Percentiles rank a stretch among this genome's conserved stretches.
phyloP scores from a whole-genome alignment of 2,113 vertebrate species.

The Orthochromis malagaraziensis region DNA sequence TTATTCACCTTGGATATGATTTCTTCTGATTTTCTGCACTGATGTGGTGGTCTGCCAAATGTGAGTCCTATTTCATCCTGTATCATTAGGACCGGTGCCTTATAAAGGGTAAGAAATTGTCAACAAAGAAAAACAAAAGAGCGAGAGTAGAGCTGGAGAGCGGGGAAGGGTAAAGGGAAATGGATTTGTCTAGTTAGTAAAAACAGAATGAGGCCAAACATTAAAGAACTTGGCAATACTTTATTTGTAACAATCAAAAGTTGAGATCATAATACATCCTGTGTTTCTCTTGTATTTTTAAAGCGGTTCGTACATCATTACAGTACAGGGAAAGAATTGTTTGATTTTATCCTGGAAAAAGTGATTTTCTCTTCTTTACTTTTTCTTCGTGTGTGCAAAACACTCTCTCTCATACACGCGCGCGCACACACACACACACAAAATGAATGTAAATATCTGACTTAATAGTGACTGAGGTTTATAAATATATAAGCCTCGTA shows the following conservation, averaged over 20 bases:
- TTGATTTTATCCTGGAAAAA: neutral
- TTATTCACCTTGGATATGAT: constrained; percentile 6
- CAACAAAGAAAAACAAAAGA: neutral
- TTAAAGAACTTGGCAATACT: constrained; percentile 41
- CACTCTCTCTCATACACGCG: neutral
- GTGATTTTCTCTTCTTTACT: constrained; percentile 14
- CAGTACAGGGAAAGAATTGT: neutral
- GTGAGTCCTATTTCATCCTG: constrained; percentile 47
- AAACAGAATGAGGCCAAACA: constrained; percentile 28
- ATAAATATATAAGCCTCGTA: constrained; percentile 56
- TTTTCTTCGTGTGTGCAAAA: constrained; percentile 20
- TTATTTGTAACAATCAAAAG: constrained; percentile 30
- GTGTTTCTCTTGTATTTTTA: constrained; percentile 28
- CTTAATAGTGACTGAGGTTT: constrained; percentile 66
- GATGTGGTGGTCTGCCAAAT: constrained; percentile 17
- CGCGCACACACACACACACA: constrained; percentile 19
- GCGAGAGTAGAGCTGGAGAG: neutral
- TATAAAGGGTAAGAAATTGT: constrained; percentile 47
- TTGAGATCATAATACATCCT: constrained; percentile 7
- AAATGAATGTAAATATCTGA: constrained; percentile 80
- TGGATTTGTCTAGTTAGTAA: neutral
- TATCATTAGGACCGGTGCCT: constrained; percentile 69
- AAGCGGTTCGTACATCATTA: neutral
- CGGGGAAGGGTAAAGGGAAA: neutral
- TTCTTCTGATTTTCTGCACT: constrained; percentile 34